Evolutionary conservation across 2,797 vertebrate species (phyloP).

Genomic region (Falco cherrug): DNA sequence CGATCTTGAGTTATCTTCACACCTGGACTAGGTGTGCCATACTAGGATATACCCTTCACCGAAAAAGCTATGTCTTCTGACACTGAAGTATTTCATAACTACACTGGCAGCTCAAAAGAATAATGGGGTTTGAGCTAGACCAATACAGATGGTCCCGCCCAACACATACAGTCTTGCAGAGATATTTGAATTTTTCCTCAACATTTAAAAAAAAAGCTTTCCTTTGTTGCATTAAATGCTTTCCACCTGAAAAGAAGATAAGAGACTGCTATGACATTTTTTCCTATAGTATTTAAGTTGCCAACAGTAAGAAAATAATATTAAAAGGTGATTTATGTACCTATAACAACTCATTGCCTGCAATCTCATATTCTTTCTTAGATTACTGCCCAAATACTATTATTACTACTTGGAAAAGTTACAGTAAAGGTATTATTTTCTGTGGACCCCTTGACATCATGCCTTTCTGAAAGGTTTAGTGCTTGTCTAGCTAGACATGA

Average conservation of each 20-base stretch:
- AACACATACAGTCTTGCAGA: fast-evolving
- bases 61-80: background rate
- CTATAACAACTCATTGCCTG: background rate
- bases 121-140: background rate
- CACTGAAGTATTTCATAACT: background rate
- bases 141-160: background rate
- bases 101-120: background rate
- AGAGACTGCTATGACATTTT: background rate
- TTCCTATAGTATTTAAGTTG: background rate
- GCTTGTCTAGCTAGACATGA: background rate
- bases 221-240: background rate
- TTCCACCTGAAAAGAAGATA: background rate
- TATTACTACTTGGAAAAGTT: background rate
- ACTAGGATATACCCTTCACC: background rate
- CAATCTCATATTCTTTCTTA: background rate
- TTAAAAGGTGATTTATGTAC: background rate
- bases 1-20: background rate
- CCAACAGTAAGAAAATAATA: background rate
- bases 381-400: background rate
- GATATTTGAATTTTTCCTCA: background rate
- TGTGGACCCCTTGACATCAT: background rate
- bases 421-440: background rate
- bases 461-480: background rate
- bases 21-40: background rate
- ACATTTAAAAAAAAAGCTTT: background rate